phyloP scores from a whole-genome alignment of 2,888 invertebrate species.

The Gymnocheta viridis region DNA sequence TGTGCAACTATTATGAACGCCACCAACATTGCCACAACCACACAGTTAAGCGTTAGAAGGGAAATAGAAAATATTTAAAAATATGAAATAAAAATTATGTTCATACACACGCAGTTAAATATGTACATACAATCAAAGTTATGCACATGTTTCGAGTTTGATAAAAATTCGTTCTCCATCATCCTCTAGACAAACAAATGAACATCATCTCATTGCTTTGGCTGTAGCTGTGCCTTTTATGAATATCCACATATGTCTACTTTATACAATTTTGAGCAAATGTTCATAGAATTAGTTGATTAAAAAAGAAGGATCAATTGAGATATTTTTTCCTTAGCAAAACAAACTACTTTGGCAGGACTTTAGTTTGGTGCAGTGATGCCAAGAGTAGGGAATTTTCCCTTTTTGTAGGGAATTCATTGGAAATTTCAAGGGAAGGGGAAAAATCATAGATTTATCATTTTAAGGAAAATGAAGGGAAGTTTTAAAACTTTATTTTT shows the following conservation, averaged over 20 bases:
- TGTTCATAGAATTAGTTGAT: neutral
- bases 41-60: constrained; percentile 22
- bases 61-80: constrained; percentile 12
- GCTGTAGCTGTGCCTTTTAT: neutral
- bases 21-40: neutral
- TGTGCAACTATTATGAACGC: constrained; percentile 5
- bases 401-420: no score
- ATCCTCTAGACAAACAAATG: constrained; percentile 20
- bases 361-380: no score
- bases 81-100: constrained; percentile 15
- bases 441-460: no score
- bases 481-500: no score
- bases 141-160: constrained; percentile 9
- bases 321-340: no score
- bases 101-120: neutral
- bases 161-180: constrained; percentile 2
- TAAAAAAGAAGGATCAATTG: neutral
- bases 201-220: constrained; percentile 1
- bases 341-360: no score
- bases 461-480: no score
- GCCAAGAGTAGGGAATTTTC: no score
- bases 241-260: neutral
- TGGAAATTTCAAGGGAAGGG: no score
- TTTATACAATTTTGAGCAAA: neutral
- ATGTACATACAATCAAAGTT: neutral